Percentiles rank a stretch among this genome's conserved stretches.
Conservation (phyloP, 2,113 vertebrate genomes). For the Urocynchramus pylzowi region DNA sequence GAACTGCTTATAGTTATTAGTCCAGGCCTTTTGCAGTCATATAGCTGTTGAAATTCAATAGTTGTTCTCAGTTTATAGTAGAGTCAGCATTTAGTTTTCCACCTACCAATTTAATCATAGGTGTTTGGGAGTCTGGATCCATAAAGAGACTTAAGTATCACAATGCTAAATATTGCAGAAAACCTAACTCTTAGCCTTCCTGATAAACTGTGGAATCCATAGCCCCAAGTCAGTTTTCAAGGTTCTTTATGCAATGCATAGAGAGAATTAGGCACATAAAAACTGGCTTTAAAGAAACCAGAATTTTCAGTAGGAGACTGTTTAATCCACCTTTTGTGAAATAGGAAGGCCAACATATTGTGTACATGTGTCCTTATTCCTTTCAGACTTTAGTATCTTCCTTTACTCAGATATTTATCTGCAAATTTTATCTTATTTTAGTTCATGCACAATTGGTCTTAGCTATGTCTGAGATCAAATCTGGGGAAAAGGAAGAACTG, state of each 20-base stretch:
- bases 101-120: conserved; percentile 3
- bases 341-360: not conserved
- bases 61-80: conserved; percentile 10
- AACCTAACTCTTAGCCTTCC: not conserved
- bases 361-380: not conserved
- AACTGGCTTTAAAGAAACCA: not conserved
- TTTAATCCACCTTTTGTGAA: not conserved
- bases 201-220: not conserved
- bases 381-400: not conserved
- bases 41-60: conserved; percentile 28
- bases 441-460: not conserved
- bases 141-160: not conserved
- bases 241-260: not conserved
- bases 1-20: not conserved
- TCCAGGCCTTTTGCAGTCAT: not conserved
- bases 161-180: not conserved
- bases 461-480: not conserved
- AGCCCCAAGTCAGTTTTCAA: not conserved
- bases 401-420: not conserved
- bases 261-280: not conserved
- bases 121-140: not conserved
- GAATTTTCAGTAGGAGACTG: not conserved
- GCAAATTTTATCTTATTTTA: not conserved
- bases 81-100: conserved; percentile 27
- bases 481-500: not conserved